Evolutionary conservation across 2,888 invertebrate species (phyloP).

Genomic region (Plemyria rubiginata): DNA sequence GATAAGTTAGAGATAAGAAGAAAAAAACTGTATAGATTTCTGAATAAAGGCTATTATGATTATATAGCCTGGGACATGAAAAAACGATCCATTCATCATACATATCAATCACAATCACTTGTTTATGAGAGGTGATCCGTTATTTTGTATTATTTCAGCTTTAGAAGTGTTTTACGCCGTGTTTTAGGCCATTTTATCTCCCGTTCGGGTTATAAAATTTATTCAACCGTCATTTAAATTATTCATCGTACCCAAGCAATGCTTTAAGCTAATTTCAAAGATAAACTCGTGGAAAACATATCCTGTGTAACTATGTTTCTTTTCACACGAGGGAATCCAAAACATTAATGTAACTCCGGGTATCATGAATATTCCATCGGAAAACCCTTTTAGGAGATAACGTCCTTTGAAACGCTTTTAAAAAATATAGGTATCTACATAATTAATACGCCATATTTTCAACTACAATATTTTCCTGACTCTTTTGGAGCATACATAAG

Average conservation of each 20-base stretch:
- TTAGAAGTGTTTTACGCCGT: background rate
- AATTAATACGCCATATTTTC: constrained; percentile 51
- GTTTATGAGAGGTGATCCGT: constrained; percentile 13
- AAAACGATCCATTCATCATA: constrained; percentile 5
- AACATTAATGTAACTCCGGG: constrained; percentile 72
- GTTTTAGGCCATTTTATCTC: constrained; percentile 12
- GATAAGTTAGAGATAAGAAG: too few species aligned
- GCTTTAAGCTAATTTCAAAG: constrained; percentile 53
- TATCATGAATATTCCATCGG: constrained; percentile 74
- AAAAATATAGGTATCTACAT: constrained; percentile 61
- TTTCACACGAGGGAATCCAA: constrained; percentile 69
- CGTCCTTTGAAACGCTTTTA: constrained; percentile 54
- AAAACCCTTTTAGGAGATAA: constrained; percentile 70
- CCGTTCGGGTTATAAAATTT: constrained; percentile 21
- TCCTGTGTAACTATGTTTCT: constrained; percentile 56
- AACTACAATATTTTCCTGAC: constrained; percentile 31
- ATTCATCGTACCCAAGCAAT: constrained; percentile 47
- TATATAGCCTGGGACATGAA: background rate
- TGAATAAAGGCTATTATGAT: too few species aligned
- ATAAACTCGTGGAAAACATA: constrained; percentile 55
- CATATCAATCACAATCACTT: constrained; percentile 16
- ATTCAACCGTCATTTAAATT: constrained; percentile 39
- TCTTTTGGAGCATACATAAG: constrained; percentile 24
- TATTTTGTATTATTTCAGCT: constrained; percentile 10
- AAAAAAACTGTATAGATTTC: too few species aligned